Base-by-base conservation (phyloP, 2,797 vertebrate genomes). In the Sebastes minor region DNA sequence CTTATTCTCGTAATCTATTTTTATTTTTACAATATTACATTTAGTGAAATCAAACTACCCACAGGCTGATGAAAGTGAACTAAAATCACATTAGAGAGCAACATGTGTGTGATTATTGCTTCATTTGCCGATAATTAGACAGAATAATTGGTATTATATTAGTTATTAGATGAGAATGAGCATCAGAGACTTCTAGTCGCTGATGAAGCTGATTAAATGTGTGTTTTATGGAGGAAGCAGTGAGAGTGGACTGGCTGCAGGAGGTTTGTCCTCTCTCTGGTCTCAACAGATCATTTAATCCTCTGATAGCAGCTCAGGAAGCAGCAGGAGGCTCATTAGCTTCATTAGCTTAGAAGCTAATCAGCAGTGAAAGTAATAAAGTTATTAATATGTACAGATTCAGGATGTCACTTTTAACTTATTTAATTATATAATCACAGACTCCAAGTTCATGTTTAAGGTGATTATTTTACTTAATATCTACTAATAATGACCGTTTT, bases 281-380 rank as follows among this genome's bases (percentile, higher is more conserved):
- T 27, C 20, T 0, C 18, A 3, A 60, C 64, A 55, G 73, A 66
- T 61, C 10, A 2, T 55, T 38, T 76, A 75, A 83, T 76, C 78
- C 68, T 0, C 65, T 18, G 14, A 46, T 1, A 46, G 42, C 42
- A 46, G 42, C 32, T 33, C 32, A 33, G 32, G 9, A 33, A 33
- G 32, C 9, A 11, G 32, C 42, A 46, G 42, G 42, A 46, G 42
- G 42, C 16, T 46, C 16, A 46, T 46, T 46, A 46, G 16, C 42
- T 46, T 46, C 32, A 33, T 33, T 33, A 33, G 32, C 3, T 33
- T 33, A 46, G 42, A 6, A 3, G 32, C 32, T 10, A 33, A 33
- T 33, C 32, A 33, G 32, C 32, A 33, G 32, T 33, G 32, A 33
- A 33, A 33, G 32, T 33, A 33, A 33, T 33, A 33, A 33, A 33